Evolutionary conservation across 2,113 vertebrate species (phyloP).

Genomic region (Delphinus delphis): DNA sequence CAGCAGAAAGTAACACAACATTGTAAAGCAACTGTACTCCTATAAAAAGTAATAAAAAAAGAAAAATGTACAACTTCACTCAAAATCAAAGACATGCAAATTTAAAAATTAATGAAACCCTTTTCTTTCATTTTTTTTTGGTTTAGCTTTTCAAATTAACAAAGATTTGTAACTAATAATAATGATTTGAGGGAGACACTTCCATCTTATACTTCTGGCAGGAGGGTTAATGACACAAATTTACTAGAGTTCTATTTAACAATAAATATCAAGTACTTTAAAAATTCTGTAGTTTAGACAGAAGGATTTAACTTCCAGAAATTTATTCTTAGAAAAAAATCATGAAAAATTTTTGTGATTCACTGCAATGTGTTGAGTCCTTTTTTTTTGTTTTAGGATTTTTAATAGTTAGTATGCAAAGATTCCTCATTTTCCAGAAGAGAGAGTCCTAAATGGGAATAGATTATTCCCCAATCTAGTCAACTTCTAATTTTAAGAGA

Average conservation of each 20-base stretch:
- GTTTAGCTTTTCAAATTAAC: neutral
- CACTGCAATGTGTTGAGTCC: neutral
- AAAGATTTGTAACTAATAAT: neutral
- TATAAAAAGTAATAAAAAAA: no score
- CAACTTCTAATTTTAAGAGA: neutral
- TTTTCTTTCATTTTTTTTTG: neutral
- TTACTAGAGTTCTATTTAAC: neutral
- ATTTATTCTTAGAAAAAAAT: neutral
- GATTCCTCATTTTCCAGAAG: neutral
- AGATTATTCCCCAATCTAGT: neutral
- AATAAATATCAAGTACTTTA: neutral
- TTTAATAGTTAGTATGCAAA: neutral
- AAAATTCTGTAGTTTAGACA: neutral
- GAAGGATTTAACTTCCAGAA: neutral
- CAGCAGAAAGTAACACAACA: no score
- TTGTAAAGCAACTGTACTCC: no score
- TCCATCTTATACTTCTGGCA: neutral
- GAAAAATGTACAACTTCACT: neutral
- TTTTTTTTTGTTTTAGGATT: neutral
- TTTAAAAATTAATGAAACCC: neutral
- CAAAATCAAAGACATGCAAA: neutral
- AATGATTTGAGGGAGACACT: neutral
- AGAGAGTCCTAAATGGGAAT: neutral
- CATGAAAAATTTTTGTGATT: neutral
- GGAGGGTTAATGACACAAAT: neutral